A percentile compares a stretch with the other conserved stretches of the same genome.
Conservation (phyloP, 2,113 vertebrate genomes). For the Grallaria varia region DNA sequence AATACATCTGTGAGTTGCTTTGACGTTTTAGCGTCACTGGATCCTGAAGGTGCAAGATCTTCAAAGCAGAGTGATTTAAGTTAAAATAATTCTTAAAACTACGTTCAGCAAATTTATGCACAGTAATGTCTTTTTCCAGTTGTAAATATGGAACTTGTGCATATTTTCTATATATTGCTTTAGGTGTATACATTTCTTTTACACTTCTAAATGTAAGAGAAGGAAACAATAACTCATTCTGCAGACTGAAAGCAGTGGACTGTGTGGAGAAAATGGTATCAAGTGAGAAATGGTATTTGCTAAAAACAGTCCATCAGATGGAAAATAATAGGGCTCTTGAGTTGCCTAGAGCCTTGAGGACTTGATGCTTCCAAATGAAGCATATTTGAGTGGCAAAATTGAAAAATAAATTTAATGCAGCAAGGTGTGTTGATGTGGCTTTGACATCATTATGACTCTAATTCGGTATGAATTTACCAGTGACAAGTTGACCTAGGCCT, state of each 20-base stretch:
- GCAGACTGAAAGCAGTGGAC: neutral
- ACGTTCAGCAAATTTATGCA: neutral
- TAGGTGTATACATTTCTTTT: neutral
- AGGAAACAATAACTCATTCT: neutral
- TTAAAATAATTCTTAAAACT: neutral
- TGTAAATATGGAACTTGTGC: neutral
- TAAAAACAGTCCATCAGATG: neutral
- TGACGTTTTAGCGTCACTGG: neutral
- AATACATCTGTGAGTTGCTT: neutral
- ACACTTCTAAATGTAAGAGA: neutral
- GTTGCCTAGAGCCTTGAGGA: neutral
- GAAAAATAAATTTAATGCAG: neutral
- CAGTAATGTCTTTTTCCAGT: neutral
- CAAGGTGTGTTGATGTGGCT: neutral
- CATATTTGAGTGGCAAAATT: neutral
- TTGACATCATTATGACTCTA: neutral
- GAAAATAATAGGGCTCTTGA: neutral
- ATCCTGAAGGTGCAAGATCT: neutral
- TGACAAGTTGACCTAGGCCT: neutral
- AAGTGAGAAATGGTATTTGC: neutral
- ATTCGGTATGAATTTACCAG: neutral
- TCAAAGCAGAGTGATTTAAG: neutral
- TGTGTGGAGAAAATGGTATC: neutral
- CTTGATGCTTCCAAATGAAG: neutral
- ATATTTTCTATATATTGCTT: neutral